Conservation (phyloP, 1,140 invertebrate species). For the Microplitis mediator region DNA sequence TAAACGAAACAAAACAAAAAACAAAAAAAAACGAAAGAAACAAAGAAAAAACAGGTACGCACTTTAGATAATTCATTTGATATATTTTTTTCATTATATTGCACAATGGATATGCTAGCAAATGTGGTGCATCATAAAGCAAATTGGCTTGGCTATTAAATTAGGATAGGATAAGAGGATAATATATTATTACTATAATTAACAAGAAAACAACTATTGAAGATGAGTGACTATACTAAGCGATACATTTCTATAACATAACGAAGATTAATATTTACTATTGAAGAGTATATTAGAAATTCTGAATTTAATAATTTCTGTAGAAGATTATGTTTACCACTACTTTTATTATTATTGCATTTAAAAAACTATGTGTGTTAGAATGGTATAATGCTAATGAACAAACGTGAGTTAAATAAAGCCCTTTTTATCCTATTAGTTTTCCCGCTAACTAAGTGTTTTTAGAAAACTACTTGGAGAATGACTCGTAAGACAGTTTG, state of each 20-base stretch:
- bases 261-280: no score
- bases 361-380: neutral
- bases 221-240: slow-evolving; percentile 2
- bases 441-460: slow-evolving; percentile 5
- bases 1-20: no score
- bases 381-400: neutral
- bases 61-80: slow-evolving; percentile 7
- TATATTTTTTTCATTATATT: neutral
- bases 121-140: slow-evolving; percentile 9
- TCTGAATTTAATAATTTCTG: neutral
- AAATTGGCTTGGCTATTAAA: slow-evolving; percentile 9
- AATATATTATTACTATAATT: neutral
- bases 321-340: neutral
- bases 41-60: slow-evolving; percentile 3
- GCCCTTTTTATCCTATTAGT: neutral
- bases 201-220: slow-evolving; percentile 7
- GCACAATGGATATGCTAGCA: slow-evolving; percentile 17
- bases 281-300: no score
- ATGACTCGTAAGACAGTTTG: neutral
- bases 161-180: neutral
- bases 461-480: slow-evolving; percentile 8
- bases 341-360: neutral
- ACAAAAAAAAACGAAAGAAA: neutral
- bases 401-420: slow-evolving; percentile 1
- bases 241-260: no score